Base-by-base conservation (phyloP, 2,888 invertebrate species). In the Drosophila antonietae region DNA sequence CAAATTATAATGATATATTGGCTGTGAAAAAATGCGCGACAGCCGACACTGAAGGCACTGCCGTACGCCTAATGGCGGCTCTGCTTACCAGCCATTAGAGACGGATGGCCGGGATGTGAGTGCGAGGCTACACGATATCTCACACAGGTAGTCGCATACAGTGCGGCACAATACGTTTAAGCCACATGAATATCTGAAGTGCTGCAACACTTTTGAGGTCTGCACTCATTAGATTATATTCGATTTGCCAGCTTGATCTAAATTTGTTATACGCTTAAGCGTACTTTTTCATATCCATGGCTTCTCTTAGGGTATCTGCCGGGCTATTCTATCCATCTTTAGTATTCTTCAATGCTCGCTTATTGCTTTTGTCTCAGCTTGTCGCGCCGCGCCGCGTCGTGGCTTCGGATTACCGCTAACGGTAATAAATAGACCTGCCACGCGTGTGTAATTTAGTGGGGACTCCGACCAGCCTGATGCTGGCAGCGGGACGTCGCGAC, bases 1-100 rank as follows among this genome's bases (percentile, higher is more conserved):
- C 89, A 87, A 90, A 89, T 89, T 90, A 89, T 85, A 86, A 87
- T 91, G 90, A 90, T 90, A 89, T 91, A 90, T 90, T 88, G 87
- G 89, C 87, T 90, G 90, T 78, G 82, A 89, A 82, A 88, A 87
- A 82, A 73, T 59, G 58, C 65, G 79, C 83, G 81, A 80, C 85
- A 83, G 86, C 73, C 80, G 75, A 53, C 57, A 52, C 62, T 51
- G 66, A 68, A 65, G 63, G 56, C 43, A 57, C 14, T 18, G 20
- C 49, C 41, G n/a, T 57, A 49, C 47, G 51, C 62, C 75, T 71
- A 67, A 77, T 75, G 67, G 61, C 12, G 57, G 35, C 60, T 46
- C 49, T 56, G 61, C 66, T 49, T 61, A 70, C 43, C 23, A 41
- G 51, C 28, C 23, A 23, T 18, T 33, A 18, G 9, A 55, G 46